Evolutionary conservation across 2,888 invertebrate species (phyloP), one percentile per base, ranked within the genome.

Genomic region (Nipponacmea schrenckii): DNA sequence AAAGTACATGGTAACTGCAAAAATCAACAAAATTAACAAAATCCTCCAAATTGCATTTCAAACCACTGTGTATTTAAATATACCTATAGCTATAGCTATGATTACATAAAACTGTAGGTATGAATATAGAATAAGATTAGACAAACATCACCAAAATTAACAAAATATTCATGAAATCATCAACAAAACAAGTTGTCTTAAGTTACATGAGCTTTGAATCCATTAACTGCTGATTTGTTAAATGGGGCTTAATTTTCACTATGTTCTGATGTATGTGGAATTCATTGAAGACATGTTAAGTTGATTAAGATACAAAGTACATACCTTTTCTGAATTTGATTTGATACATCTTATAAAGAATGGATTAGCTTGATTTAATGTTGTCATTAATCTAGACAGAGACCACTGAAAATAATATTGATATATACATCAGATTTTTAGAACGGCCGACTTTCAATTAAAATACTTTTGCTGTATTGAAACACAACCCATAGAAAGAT

Each of bases 301-400:
- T n/a, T n/a, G n/a, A n/a, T n/a, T n/a, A n/a, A n/a, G n/a, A n/a
- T n/a, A n/a, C n/a, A n/a, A n/a, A 5, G 39, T 5, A 39, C 39
- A 39, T 80, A 92, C 92, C 92, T 97, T 97, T 80, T 95, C 94
- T 73, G 94, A 93, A 89, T 98, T 98, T 69, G 96, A 96, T 90
- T 97, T 97, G 88, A 98, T 97, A 89, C 98, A 98, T 75, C 98
- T 90, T 74, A 94, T 93, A 87, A 95, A 95, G 89, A 94, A 94
- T 12, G 94, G 94, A 88, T 94, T 94, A 2, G 94, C 94, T 85
- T 96, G 95, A 88, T 96, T 96, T 67, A 98, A 90, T 0, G 97
- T 96, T 83, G 95, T 95, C 96, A 98, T 97, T 63, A 98, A 91
- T 46, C 95, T 94, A 77, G 95, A 94, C 69, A 98, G 91, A 66